Evolutionary conservation across 1,140 invertebrate species (phyloP).

Genomic region (Pogonus chalceus): DNA sequence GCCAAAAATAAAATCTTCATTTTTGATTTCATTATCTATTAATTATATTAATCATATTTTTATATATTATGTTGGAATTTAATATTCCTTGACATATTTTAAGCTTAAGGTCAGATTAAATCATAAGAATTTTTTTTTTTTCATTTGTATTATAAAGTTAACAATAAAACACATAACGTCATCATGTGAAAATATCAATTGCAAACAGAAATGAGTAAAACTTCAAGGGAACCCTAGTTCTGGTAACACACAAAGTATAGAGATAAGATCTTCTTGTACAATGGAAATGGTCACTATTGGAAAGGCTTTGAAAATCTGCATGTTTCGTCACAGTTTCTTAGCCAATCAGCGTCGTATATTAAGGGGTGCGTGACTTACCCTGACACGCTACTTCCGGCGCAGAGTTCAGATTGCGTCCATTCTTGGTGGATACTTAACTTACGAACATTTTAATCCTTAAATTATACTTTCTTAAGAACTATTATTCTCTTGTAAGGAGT

Average conservation of each 20-base stretch:
- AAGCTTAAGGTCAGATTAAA: too few relatives aligned
- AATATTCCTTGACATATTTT: too few relatives aligned
- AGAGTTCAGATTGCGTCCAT: constrained; percentile 13
- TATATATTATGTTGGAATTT: too few relatives aligned
- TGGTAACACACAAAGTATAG: constrained; percentile 7
- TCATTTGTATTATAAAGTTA: too few relatives aligned
- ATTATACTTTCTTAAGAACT: background rate
- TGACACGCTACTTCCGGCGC: constrained; percentile 15
- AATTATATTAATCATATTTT: too few relatives aligned
- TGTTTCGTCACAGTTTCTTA: constrained; percentile 36
- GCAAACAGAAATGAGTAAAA: constrained; percentile 8
- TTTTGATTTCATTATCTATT: too few relatives aligned
- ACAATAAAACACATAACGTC: constrained; percentile 9
- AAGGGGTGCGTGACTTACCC: constrained; percentile 13
- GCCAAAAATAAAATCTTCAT: too few relatives aligned
- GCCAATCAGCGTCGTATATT: constrained; percentile 3
- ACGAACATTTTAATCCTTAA: background rate
- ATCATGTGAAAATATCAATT: constrained; percentile 9
- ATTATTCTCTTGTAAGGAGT: background rate
- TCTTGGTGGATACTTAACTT: constrained; percentile 1
- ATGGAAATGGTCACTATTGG: constrained; percentile 18
- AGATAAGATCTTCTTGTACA: background rate
- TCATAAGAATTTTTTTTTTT: too few relatives aligned
- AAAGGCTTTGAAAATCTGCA: constrained; percentile 37
- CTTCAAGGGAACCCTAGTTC: constrained; percentile 8